These are phyloP conservation scores for Trachelipus rathkii DNA, from an alignment of 1,140 invertebrate genomes.

Conservation along the genomic window DNA sequence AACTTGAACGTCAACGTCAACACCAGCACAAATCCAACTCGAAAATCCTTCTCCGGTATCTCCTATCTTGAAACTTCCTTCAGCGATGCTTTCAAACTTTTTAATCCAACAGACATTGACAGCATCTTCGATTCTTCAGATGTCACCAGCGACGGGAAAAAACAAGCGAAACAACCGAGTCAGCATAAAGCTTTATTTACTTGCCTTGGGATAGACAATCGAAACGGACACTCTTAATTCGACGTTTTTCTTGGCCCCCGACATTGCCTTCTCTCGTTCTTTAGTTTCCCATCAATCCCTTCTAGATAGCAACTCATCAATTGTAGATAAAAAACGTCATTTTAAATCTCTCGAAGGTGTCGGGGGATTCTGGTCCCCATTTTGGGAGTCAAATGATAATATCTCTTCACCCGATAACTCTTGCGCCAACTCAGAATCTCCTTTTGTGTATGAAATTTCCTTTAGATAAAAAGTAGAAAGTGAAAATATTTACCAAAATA, in stretches of 20 bases:
- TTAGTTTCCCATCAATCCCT: neutral
- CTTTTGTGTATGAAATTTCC: neutral
- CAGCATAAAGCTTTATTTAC: neutral
- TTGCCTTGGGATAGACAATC: neutral
- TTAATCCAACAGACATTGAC: neutral
- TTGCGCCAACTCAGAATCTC: neutral
- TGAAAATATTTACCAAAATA: neutral
- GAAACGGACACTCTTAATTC: neutral
- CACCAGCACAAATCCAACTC: neutral
- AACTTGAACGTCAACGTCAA: neutral
- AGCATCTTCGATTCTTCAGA: neutral
- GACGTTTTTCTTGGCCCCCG: neutral
- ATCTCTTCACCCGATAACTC: neutral
- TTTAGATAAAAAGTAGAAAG: neutral
- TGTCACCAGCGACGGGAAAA: neutral
- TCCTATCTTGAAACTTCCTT: neutral
- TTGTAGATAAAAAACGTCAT: neutral
- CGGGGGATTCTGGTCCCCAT: neutral
- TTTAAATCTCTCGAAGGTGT: neutral
- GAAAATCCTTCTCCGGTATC: neutral
- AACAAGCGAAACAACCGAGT: neutral
- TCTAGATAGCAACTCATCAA: neutral
- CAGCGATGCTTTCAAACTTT: neutral
- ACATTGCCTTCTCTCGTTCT: neutral
- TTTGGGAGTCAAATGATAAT: neutral